Evolutionary conservation across 2,113 vertebrate genomes (phyloP).

Genomic region (Montifringilla adamsi): DNA sequence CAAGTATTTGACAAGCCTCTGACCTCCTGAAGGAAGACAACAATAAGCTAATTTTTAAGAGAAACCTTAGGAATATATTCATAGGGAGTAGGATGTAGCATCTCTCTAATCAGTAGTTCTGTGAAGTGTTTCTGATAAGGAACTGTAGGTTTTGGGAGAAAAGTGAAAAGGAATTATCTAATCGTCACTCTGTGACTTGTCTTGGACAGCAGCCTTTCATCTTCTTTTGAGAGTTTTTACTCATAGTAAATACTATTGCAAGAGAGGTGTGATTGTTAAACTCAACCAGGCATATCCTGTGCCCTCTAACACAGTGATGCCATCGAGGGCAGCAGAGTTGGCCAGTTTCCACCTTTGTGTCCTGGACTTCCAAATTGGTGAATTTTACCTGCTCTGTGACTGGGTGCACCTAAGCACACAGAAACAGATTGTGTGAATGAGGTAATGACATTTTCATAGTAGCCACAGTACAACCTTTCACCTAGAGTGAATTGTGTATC

Average conservation of each 20-base stretch:
- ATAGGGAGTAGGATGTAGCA: not conserved
- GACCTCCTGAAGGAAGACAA: not conserved
- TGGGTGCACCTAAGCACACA: not conserved
- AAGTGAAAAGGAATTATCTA: not conserved
- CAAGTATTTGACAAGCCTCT: not conserved
- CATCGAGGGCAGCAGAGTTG: not conserved
- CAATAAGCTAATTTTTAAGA: not conserved
- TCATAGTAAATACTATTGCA: not conserved
- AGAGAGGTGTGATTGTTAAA: not conserved
- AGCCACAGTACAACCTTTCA: not conserved
- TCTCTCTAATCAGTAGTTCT: not conserved
- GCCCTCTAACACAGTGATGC: not conserved
- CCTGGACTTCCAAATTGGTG: not conserved
- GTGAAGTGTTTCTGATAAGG: not conserved
- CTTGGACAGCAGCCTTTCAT: not conserved
- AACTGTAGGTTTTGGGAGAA: not conserved
- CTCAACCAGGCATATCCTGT: not conserved
- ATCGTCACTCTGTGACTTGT: not conserved
- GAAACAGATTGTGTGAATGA: fast-evolving
- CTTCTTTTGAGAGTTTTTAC: not conserved
- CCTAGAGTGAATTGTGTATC: not conserved
- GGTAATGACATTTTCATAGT: not conserved
- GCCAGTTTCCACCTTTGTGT: not conserved
- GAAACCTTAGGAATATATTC: not conserved
- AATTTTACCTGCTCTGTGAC: not conserved